Percentiles rank a stretch among this genome's conserved stretches.
Conservation (phyloP, 2,888 invertebrate genomes). For the Theretra japonica region DNA sequence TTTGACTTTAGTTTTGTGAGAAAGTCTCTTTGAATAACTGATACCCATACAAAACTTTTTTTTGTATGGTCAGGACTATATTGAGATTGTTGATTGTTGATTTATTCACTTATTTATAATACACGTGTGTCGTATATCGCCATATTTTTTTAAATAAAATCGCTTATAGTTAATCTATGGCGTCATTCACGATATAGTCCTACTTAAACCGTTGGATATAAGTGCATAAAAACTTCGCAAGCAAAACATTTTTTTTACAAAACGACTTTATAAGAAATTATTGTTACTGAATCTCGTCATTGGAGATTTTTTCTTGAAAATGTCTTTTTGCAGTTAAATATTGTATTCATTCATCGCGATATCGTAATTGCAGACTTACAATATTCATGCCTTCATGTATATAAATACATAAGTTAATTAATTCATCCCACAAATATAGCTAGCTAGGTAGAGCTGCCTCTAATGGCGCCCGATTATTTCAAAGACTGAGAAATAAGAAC, state of each 20-base stretch:
- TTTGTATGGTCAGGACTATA: too few relatives aligned
- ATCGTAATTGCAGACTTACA: too few relatives aligned
- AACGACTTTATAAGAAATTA: not conserved
- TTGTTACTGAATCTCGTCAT: not conserved
- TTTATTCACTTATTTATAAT: not conserved
- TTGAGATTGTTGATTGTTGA: too few relatives aligned
- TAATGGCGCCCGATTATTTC: too few relatives aligned
- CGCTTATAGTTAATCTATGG: not conserved
- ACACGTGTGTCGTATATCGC: not conserved
- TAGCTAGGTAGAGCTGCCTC: too few relatives aligned
- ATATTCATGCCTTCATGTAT: too few relatives aligned
- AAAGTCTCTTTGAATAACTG: too few relatives aligned
- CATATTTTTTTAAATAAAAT: not conserved
- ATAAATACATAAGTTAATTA: too few relatives aligned
- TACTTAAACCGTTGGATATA: slow-evolving; percentile 7
- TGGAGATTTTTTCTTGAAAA: not conserved
- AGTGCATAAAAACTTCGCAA: slow-evolving; percentile 3
- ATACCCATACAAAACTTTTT: too few relatives aligned
- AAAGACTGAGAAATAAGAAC: too few relatives aligned
- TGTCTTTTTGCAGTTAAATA: not conserved
- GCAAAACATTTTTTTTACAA: not conserved
- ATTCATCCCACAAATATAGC: too few relatives aligned
- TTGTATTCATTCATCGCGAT: not conserved
- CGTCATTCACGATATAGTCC: slow-evolving; percentile 6
- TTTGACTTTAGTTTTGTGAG: too few relatives aligned